Evolutionary conservation across 2,888 invertebrate genomes (phyloP), one percentile per base, ranked within the genome.

Genomic region (Himalopsyche japonica): DNA sequence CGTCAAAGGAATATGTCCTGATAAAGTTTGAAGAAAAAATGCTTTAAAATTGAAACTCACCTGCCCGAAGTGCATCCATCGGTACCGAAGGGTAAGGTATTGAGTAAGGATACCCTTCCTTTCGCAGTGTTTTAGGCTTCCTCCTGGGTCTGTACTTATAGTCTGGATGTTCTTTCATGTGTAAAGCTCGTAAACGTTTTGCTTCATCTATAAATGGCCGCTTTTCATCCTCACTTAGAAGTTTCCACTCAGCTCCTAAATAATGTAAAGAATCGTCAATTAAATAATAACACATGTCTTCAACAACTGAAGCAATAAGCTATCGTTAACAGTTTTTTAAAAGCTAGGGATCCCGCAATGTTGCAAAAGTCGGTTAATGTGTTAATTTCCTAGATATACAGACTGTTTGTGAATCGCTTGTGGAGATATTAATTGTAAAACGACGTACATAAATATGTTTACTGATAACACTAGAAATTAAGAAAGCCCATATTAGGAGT

Each of bases 181-280:
- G 97, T 94, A 97, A 95, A 27, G 97, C 97, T 77, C 98, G 93
- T 88, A 99, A 94, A 86, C 98, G 94, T 90, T 99, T 99, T 18
- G 99, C 98, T 90, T 99, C 98, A 90, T 99, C 99, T 88, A 99
- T 99, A 92, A 98, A 99, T 34, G 98, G 98, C 89, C 98, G 93
- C 91, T 99, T 99, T 89, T 98, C 98, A 88, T 97, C 96, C 92
- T 99, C 99, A 2, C 96, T 95, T 76, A 99, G 93, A 81, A 97
- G 93, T 90, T 99, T 99, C 99, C 99, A 99, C 93, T 98, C 98
- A 18, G 98, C 98, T 88, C 98, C 95, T 96, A 24, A 15, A 70
- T 12, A 70, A 70, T 70, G 1, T 5, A 37, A 80, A 15, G 32
- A 43, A 10, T 0, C 20, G 7, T 34, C 10, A 79, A 57, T 57